phyloP scores from a whole-genome alignment of 2,797 vertebrate species.

The Borostomias antarcticus region DNA sequence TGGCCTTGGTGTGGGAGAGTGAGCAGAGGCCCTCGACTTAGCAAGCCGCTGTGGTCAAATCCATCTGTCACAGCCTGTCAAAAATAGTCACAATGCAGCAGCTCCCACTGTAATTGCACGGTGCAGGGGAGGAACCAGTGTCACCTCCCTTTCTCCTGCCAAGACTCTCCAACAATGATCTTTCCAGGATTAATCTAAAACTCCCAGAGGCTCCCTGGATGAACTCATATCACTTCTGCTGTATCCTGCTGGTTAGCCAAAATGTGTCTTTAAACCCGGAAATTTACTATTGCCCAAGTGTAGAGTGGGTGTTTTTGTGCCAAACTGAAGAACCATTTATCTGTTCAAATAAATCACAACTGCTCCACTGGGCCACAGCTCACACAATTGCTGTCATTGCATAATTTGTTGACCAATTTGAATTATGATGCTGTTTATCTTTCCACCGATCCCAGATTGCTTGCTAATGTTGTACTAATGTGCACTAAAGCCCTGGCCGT shows the following conservation, averaged over 20 bases:
- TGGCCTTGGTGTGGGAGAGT: constrained; percentile 25
- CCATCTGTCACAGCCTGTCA: constrained; percentile 75
- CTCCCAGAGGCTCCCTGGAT: constrained; percentile 20
- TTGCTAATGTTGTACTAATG: constrained; percentile 47
- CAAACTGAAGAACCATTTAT: constrained; percentile 10
- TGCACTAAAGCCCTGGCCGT: constrained; percentile 33
- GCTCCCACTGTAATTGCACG: constrained; percentile 78
- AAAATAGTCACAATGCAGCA: constrained; percentile 82
- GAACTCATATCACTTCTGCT: constrained; percentile 6
- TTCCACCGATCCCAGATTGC: constrained; percentile 44
- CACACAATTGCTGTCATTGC: constrained; percentile 22
- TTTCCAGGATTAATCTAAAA: constrained; percentile 60
- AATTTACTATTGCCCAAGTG: background rate
- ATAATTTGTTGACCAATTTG: constrained; percentile 37
- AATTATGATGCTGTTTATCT: constrained; percentile 45
- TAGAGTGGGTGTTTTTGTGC: background rate
- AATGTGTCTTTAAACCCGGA: background rate
- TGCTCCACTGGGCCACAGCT: constrained; percentile 18
- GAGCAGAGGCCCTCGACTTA: constrained; percentile 60
- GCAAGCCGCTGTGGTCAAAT: constrained; percentile 73
- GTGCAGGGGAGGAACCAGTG: constrained; percentile 71
- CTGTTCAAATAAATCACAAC: constrained; percentile 9
- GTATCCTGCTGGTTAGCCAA: constrained; percentile 13
- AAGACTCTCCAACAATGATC: constrained; percentile 67
- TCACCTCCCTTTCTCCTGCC: constrained; percentile 74